These are phyloP conservation scores for Drosophila helvetica DNA, from an alignment of 2,888 invertebrate genomes.

Conservation along the genomic window DNA sequence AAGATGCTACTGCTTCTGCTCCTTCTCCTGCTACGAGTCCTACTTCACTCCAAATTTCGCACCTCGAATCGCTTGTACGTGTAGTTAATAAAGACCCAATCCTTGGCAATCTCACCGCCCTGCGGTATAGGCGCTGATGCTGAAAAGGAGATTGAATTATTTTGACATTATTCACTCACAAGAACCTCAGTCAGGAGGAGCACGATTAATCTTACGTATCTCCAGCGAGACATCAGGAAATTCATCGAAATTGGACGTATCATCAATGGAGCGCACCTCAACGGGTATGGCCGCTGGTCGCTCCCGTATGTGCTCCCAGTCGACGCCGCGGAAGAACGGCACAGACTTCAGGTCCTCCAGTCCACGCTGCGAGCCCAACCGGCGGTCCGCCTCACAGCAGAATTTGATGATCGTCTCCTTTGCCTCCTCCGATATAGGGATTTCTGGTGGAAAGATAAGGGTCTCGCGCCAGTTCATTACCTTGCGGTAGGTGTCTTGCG, in stretches of 20 bases:
- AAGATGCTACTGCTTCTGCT: constrained; percentile 43
- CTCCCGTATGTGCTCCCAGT: constrained; percentile 99
- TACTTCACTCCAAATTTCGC: constrained; percentile 81
- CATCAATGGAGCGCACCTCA: constrained; percentile 99
- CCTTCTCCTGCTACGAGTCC: constrained; percentile 14
- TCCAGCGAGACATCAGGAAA: constrained; percentile 99
- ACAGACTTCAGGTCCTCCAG: constrained; percentile 97
- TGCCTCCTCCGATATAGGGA: constrained; percentile 99
- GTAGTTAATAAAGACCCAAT: constrained; percentile 99
- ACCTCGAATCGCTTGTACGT: constrained; percentile 99
- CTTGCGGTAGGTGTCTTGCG: constrained; percentile 86
- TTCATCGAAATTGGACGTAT: constrained; percentile 99
- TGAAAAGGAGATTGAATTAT: constrained; percentile 82
- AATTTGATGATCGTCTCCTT: constrained; percentile 97
- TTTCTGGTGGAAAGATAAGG: constrained; percentile 98
- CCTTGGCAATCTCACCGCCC: constrained; percentile 97
- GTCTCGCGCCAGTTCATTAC: constrained; percentile 99
- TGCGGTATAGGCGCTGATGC: constrained; percentile 94
- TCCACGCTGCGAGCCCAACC: constrained; percentile 94
- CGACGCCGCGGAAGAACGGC: constrained; percentile 97
- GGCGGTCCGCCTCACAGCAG: constrained; percentile 97
- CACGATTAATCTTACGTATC: constrained; percentile 90
- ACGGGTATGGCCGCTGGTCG: constrained; percentile 99
- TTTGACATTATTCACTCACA: neutral
- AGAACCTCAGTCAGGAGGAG: neutral